phyloP scores from a whole-genome alignment of 2,797 vertebrate genomes.

The Neosilurus mollespiculum region DNA sequence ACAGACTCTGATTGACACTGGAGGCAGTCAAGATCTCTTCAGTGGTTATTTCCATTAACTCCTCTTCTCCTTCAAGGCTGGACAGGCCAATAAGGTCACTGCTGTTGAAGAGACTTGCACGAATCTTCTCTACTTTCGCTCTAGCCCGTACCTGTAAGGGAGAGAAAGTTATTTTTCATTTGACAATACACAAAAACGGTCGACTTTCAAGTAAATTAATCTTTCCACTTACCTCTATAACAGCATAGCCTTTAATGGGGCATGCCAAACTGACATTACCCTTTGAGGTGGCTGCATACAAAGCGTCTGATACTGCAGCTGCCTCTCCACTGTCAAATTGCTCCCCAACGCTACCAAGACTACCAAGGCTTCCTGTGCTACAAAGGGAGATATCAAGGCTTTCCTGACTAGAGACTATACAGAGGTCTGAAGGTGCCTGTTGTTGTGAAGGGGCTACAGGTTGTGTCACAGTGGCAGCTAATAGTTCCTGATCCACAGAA shows the following conservation, averaged over 20 bases:
- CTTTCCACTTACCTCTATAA: constrained; percentile 86
- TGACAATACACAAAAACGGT: not conserved
- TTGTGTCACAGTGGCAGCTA: constrained; percentile 70
- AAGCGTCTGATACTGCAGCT: constrained; percentile 80
- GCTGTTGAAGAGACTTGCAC: constrained; percentile 96
- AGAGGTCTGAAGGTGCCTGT: constrained; percentile 80
- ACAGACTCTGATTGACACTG: constrained; percentile 95
- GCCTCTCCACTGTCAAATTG: constrained; percentile 84
- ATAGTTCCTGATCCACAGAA: constrained; percentile 82
- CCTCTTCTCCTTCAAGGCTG: constrained; percentile 93
- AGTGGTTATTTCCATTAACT: constrained; percentile 95
- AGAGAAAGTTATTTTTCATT: constrained; percentile 9
- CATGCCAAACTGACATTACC: constrained; percentile 76
- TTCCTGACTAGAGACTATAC: constrained; percentile 93
- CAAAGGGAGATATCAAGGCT: constrained; percentile 92
- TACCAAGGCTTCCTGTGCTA: constrained; percentile 92
- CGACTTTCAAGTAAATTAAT: not conserved
- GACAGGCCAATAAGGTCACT: constrained; percentile 96
- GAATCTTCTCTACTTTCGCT: constrained; percentile 97
- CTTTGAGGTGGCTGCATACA: constrained; percentile 88
- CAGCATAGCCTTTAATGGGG: constrained; percentile 96
- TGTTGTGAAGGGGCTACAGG: constrained; percentile 72
- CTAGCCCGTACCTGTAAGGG: constrained; percentile 85
- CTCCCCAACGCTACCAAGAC: constrained; percentile 90
- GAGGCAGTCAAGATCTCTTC: constrained; percentile 98